Evolutionary conservation across 1,140 invertebrate genomes (phyloP).

Genomic region (Harlomillsia oculata): DNA sequence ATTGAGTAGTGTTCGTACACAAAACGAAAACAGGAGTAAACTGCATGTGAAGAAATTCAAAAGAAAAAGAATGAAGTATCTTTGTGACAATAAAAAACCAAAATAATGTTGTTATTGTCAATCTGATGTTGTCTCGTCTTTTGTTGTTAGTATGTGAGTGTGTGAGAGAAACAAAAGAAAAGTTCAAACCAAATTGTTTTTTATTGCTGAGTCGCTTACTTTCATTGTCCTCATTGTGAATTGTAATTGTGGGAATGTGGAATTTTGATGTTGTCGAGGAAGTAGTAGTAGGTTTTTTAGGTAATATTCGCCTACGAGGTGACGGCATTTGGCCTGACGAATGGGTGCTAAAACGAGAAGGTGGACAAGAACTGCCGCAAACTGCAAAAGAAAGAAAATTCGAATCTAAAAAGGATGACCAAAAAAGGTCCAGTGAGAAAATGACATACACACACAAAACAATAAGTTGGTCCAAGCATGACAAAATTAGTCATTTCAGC

Average conservation of each 20-base stretch:
- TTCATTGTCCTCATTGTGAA: conserved; percentile 32
- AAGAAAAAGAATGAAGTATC: too few species aligned
- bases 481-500: too few species aligned
- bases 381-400: conserved; percentile 28
- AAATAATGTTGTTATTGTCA: too few species aligned
- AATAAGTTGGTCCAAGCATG: too few species aligned
- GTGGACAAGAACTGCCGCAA: conserved; percentile 24
- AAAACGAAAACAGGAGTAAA: too few species aligned
- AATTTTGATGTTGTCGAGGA: conserved; percentile 23
- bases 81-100: too few species aligned
- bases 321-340: conserved; percentile 25
- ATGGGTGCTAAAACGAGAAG: conserved; percentile 24
- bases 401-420: not conserved
- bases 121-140: too few species aligned
- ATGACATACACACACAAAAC: conserved; percentile 22
- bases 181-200: not conserved
- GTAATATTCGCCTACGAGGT: conserved; percentile 34
- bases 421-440: conserved; percentile 15
- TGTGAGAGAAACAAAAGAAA: not conserved
- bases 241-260: conserved; percentile 34
- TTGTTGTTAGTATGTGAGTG: not conserved
- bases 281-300: conserved; percentile 33
- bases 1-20: too few species aligned
- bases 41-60: not conserved
- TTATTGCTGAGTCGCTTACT: conserved; percentile 21